Evolutionary conservation across 2,797 vertebrate genomes (phyloP).

Genomic region (Tarsius wallacei): DNA sequence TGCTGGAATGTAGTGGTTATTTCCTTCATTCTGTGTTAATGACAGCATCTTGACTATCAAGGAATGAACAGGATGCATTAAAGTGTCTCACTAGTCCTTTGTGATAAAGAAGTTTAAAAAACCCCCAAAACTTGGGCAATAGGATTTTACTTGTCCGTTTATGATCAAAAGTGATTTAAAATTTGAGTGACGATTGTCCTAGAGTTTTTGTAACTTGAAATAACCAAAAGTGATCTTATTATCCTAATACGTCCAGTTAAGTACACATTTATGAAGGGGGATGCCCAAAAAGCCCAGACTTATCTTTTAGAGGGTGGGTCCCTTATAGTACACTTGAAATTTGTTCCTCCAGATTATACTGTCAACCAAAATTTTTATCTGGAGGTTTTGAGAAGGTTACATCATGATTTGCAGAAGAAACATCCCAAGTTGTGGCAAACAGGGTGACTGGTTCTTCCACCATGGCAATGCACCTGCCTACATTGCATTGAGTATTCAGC

Average conservation of each 20-base stretch:
- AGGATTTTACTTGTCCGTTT: neutral
- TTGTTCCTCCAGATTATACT: no score
- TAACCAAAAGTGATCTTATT: neutral
- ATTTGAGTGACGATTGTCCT: neutral
- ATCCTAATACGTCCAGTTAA: neutral
- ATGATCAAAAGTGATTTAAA: neutral
- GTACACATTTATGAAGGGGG: no score
- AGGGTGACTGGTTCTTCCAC: no score
- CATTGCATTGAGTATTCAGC: no score
- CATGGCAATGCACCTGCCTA: no score
- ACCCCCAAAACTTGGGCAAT: neutral
- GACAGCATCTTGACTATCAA: neutral
- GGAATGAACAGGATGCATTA: neutral
- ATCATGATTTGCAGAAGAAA: no score
- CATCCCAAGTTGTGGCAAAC: no score
- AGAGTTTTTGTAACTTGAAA: neutral
- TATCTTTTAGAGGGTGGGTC: no score
- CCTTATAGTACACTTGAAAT: no score
- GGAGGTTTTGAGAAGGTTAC: no score
- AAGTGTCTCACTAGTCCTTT: neutral
- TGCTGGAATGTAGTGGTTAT: neutral
- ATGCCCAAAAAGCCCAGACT: no score
- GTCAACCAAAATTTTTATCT: no score
- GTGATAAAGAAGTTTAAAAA: neutral
- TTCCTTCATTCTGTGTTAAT: constrained; percentile 19